Evolutionary conservation across 2,113 vertebrate species (phyloP).

Genomic region (Muntiacus muntjak): DNA sequence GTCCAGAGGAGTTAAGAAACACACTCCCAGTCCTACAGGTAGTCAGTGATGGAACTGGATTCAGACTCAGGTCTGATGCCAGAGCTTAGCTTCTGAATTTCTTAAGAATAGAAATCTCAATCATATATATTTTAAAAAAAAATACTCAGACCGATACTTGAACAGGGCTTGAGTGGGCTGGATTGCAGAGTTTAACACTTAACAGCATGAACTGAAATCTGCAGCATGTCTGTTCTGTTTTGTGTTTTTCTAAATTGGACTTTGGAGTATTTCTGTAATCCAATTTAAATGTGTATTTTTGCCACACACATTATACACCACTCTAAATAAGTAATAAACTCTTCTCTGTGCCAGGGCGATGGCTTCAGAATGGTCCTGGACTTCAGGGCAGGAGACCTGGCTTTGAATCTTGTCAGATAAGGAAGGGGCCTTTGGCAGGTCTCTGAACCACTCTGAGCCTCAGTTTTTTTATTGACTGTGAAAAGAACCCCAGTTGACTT

Average conservation of each 20-base stretch:
- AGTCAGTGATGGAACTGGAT: neutral
- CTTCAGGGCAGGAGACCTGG: neutral
- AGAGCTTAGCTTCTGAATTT: neutral
- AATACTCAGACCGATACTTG: neutral
- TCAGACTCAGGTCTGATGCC: neutral
- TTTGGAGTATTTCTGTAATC: conserved; percentile 24
- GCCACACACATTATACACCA: neutral
- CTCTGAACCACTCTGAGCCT: neutral
- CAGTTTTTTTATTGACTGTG: neutral
- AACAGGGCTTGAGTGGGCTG: conserved; percentile 16
- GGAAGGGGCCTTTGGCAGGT: neutral
- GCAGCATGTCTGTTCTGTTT: neutral
- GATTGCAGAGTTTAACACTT: neutral
- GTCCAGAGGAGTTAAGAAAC: neutral
- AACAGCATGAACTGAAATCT: neutral
- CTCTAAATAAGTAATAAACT: neutral
- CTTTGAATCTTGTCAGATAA: neutral
- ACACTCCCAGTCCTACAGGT: neutral
- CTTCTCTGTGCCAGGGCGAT: neutral
- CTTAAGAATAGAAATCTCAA: conserved; percentile 7
- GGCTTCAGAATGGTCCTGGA: neutral
- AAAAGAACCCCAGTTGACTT: neutral
- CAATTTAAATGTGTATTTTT: neutral
- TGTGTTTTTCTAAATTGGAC: conserved; percentile 29
- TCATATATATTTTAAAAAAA: neutral